Percentiles rank a stretch among this genome's conserved stretches.
These are phyloP conservation scores for Lottia scabra DNA, from an alignment of 2,888 invertebrate genomes.

Conservation along the genomic window DNA sequence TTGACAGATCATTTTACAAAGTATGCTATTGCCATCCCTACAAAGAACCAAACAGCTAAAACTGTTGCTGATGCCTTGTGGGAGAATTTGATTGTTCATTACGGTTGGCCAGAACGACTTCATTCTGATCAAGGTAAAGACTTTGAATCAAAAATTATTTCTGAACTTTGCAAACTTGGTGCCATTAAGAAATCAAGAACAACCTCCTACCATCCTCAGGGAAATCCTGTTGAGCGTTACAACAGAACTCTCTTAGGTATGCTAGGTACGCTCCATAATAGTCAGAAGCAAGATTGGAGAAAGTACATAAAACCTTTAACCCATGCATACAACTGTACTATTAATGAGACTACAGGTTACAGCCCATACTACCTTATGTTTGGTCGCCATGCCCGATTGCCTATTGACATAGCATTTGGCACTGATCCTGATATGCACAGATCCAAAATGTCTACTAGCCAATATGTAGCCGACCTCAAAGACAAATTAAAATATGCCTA, in stretches of 20 bases:
- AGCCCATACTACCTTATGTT: slow-evolving; percentile 32
- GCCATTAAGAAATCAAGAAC: slow-evolving; percentile 29
- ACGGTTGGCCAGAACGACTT: slow-evolving; percentile 26
- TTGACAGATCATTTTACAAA: slow-evolving; percentile 26
- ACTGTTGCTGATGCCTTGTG: slow-evolving; percentile 23
- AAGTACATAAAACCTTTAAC: slow-evolving; percentile 17
- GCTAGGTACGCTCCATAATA: slow-evolving; percentile 22
- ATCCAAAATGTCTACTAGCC: background rate
- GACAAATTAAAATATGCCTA: slow-evolving; percentile 10
- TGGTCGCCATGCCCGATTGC: slow-evolving; percentile 28
- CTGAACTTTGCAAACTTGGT: slow-evolving; percentile 20
- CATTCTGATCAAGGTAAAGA: slow-evolving; percentile 31
- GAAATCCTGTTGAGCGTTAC: slow-evolving; percentile 32
- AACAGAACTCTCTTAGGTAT: slow-evolving; percentile 27
- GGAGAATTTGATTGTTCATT: slow-evolving; percentile 26
- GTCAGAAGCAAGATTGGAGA: slow-evolving; percentile 31
- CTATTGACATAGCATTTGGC: slow-evolving; percentile 26
- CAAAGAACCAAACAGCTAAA: slow-evolving; percentile 28
- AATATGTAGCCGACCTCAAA: slow-evolving; percentile 9
- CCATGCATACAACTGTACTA: slow-evolving; percentile 27
- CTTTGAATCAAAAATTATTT: slow-evolving; percentile 26
- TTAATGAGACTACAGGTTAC: slow-evolving; percentile 25
- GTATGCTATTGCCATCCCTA: slow-evolving; percentile 25
- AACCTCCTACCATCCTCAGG: slow-evolving; percentile 32
- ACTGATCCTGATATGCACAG: background rate